These are phyloP conservation scores for Rachycentron canadum DNA, from an alignment of 2,797 vertebrate genomes.

Conservation along the genomic window DNA sequence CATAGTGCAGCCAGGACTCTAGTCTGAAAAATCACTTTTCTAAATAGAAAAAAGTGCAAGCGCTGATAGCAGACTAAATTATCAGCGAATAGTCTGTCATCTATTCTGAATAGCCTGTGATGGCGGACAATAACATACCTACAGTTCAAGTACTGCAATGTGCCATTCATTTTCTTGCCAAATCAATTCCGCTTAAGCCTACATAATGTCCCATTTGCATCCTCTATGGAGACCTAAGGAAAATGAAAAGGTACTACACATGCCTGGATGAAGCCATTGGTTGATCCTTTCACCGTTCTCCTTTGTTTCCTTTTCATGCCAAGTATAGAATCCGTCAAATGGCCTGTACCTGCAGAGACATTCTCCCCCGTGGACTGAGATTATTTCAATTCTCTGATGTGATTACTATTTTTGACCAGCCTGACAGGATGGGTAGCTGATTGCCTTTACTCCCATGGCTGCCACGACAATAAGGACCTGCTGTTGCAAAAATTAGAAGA, in stretches of 20 bases:
- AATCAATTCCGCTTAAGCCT: constrained; percentile 59
- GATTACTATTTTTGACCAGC: constrained; percentile 35
- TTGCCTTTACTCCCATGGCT: constrained; percentile 22
- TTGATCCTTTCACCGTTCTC: constrained; percentile 15
- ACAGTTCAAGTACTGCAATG: constrained; percentile 43
- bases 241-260: constrained; percentile 19
- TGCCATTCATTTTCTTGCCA: constrained; percentile 59
- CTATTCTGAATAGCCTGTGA: constrained; percentile 53
- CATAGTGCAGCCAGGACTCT: neutral
- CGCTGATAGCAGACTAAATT: constrained; percentile 41
- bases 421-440: constrained; percentile 35
- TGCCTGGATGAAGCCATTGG: constrained; percentile 5
- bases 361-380: constrained; percentile 14
- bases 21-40: constrained; percentile 36
- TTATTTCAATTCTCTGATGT: constrained; percentile 24
- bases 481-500: neutral
- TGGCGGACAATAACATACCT: constrained; percentile 60
- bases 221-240: constrained; percentile 7
- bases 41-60: constrained; percentile 19
- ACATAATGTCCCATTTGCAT: constrained; percentile 57
- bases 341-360: constrained; percentile 23
- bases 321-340: neutral
- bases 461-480: constrained; percentile 6
- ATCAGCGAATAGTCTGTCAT: constrained; percentile 47
- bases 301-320: neutral